These are phyloP conservation scores for Serranus cabrilla DNA, from an alignment of 2,797 vertebrate species.

Conservation along the genomic window DNA sequence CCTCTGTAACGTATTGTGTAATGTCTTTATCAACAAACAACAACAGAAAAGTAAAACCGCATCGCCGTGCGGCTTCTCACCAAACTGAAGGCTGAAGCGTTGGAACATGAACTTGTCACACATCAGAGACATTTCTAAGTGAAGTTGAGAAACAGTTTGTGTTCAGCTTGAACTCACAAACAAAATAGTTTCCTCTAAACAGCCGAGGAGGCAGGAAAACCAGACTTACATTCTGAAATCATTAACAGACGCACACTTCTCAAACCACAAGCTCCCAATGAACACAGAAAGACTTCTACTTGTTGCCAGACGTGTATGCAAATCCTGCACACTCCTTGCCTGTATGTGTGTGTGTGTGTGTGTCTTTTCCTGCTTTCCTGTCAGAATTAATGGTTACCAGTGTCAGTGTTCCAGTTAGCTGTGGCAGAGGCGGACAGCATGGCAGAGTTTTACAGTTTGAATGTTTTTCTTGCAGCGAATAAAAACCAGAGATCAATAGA, in stretches of 20 bases:
- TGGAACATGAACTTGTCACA: neutral
- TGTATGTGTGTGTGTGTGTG: neutral
- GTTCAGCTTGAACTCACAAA: conserved; percentile 20
- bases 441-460: conserved; percentile 54
- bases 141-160: conserved; percentile 32
- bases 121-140: neutral
- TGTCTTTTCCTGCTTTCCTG: conserved; percentile 12
- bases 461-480: conserved; percentile 61
- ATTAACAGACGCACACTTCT: conserved; percentile 26
- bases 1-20: neutral
- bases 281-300: neutral
- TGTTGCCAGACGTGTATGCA: conserved; percentile 4
- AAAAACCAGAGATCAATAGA: conserved; percentile 75
- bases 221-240: conserved; percentile 47
- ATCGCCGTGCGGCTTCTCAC: neutral
- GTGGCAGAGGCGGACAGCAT: conserved; percentile 34
- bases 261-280: conserved; percentile 23
- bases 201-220: conserved; percentile 3
- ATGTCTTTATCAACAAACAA: neutral
- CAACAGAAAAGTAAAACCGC: neutral
- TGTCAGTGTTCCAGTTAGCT: conserved; percentile 46
- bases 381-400: conserved; percentile 52
- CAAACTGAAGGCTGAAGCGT: neutral
- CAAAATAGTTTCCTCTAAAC: conserved; percentile 34
- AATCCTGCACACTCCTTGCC: conserved; percentile 13